These are phyloP conservation scores for Cheilosia vulpina DNA, from an alignment of 2,888 invertebrate species.

Conservation along the genomic window DNA sequence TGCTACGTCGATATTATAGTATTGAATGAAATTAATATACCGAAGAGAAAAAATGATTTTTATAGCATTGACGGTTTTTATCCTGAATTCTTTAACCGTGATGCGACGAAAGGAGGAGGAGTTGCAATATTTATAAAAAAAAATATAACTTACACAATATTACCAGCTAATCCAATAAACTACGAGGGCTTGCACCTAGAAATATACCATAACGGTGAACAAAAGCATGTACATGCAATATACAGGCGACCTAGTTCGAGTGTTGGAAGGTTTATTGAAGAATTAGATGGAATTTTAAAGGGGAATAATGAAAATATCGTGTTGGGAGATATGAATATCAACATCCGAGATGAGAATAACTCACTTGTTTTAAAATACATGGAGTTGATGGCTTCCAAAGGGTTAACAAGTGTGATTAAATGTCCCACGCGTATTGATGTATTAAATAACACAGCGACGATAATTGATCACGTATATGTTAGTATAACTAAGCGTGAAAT, in stretches of 20 bases:
- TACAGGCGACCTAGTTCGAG: slow-evolving; percentile 11
- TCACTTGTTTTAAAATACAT: slow-evolving; percentile 23
- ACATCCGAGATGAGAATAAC: slow-evolving; percentile 26
- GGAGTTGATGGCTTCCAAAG: slow-evolving; percentile 23
- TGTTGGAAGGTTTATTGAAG: not conserved
- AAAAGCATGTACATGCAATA: slow-evolving; percentile 13
- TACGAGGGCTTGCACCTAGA: slow-evolving; percentile 39
- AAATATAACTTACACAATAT: slow-evolving; percentile 2
- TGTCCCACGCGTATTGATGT: slow-evolving; percentile 15
- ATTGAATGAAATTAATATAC: slow-evolving; percentile 24
- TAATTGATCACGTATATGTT: not conserved
- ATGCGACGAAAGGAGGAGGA: slow-evolving; percentile 6
- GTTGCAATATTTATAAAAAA: not conserved
- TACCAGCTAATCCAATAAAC: slow-evolving; percentile 15
- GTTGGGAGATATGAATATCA: slow-evolving; percentile 18
- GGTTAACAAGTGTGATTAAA: slow-evolving; percentile 19
- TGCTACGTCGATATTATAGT: not conserved
- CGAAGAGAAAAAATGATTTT: not conserved
- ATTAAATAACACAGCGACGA: slow-evolving; percentile 15
- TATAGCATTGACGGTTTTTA: slow-evolving; percentile 12
- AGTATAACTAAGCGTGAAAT: too few relatives aligned
- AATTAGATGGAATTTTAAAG: slow-evolving; percentile 2
- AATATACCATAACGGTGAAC: slow-evolving; percentile 5
- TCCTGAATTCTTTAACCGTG: slow-evolving; percentile 15
- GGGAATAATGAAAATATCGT: slow-evolving; percentile 20